Evolutionary conservation across 2,797 vertebrate genomes (phyloP), one percentile per base, ranked within the genome.

Genomic region (Typhlichthys subterraneus): DNA sequence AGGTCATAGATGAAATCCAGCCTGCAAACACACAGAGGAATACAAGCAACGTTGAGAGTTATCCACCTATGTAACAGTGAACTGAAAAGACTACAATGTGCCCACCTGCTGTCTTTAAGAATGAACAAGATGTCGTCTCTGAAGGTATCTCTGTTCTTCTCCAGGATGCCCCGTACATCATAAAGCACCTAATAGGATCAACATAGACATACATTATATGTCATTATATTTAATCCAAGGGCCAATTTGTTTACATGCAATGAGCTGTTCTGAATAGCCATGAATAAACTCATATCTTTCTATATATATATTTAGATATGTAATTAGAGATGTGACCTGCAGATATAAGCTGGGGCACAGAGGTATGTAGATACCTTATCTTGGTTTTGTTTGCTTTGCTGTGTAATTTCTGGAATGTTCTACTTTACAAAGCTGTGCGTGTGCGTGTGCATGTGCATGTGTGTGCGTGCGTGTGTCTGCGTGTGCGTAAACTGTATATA

Each of bases 91-190:
- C 14, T 15, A 4, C 19, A 10, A 31, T 1, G 7, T 48, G 12
- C 47, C 47, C 74, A 96, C 95, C 94, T 94, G 93, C 96, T 97
- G 82, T 97, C 95, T 79, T 95, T 95, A 31, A 91, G 87, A 84
- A 97, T 94, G 72, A 96, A 95, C 69, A 97, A 84, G 73, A 97
- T 94, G 78, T 97, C 96, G 59, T 97, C 96, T 74, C 95, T 92
- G 86, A 97, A 97, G 1, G 96, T 97, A 83, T 97, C 96, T 84
- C 96, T 90, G 89, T 97, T 97, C 84, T 96, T 97, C 86, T 95
- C 94, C 71, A 97, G 89, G 82, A 97, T 95, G 29, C 96, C 96
- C 57, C 93, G 87, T 13, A 92, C 95, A 38, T 96, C 94, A 45
- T 97, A 97, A 5, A 95, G 86, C 48, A 97, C 96, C 96, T 97